Base-by-base conservation (phyloP, 2,888 invertebrate genomes). In the Chalcis sispes region DNA sequence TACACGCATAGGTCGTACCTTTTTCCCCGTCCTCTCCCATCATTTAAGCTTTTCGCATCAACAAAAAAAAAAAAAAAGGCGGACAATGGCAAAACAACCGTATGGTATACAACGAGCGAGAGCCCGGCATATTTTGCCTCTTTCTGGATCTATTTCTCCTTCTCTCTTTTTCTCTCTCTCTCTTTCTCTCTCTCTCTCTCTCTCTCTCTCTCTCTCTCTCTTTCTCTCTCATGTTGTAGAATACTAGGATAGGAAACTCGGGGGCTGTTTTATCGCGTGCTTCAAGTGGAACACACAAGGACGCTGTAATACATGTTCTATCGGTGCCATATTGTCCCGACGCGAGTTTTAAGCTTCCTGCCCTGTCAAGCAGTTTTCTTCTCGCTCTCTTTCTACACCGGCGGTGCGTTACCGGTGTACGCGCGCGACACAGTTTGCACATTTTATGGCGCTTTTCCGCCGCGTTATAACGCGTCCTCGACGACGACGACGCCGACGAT, bases 331-430 rank as follows among this genome's bases (percentile, higher is more conserved):
- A 72, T 71, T 71, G 71, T 66, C 75, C 66, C 54, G 54, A 61
- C 50, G 56, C 64, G 61, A 75, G 71, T 61, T 71, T 75, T 66
- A 40, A 71, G 71, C 75, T 79, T 77, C 54, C 75, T 62, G 59
- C 69, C n/a, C 25, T 64, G 64, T 54, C 52, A 54, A n/a, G n/a
- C n/a, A 5, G 29, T 32, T 10, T 50, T 46, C 54, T 50, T 46
- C 54, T 25, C 13, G 32, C n/a, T n/a, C n/a, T n/a, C n/a, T n/a
- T n/a, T n/a, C n/a, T n/a, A n/a, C n/a, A n/a, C n/a, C n/a, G n/a
- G n/a, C n/a, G n/a, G n/a, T 56, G 62, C 67, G 67, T 46, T 50
- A 59, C n/a, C n/a, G n/a, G n/a, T n/a, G 23, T 29, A 0, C 62
- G 56, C 13, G 42, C 54, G 27, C 66, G 72, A 67, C 66, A 67